Base-by-base conservation (phyloP, 30 jellyfish, hydroid and myxozoan genomes). In the Cassiopea xamachana region DNA sequence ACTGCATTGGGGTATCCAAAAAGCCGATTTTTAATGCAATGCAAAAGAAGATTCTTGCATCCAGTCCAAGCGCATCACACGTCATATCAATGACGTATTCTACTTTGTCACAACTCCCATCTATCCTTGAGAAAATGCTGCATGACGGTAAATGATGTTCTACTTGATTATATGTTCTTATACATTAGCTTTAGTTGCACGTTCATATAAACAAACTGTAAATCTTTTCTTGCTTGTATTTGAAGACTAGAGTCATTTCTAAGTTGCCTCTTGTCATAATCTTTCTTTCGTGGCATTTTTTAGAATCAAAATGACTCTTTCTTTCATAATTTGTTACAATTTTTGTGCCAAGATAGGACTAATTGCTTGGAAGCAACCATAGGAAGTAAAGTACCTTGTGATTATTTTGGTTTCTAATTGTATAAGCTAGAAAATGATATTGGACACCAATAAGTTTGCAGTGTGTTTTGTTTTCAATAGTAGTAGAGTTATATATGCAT, bases 41-140 rank as follows among this genome's bases (percentile, higher is more conserved):
- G 47, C 86, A 87, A 58, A 62, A 75, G 83, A 87, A 87, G 83
- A 78, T 87, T 49, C 18, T 87, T 44, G 94, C 94, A 5, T 87
- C 94, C 14, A 87, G 94, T 59, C 94, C 94, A 0, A 87, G 94
- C n/a, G 80, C 94, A 2, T 49, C 72, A 5, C 94, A 87, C 46
- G 86, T 87, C 12, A 73, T 87, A 47, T 75, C 94, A 1, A 71
- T 87, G 85, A 87, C 94, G 19, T 87, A 87, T 64, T 60, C 89
- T 43, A 58, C 89, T 2, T 80, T 87, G 77, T 64, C 89, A 2
- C 94, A 80, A 19, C 47, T 87, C 77, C 94, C 94, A 17, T 67
- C 94, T 5, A 18, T 87, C 47, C 94, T 87, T 46, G 94, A 87
- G 43, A 47, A 46, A 60, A 87, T 87, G 94, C 83, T 87, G 77